Percentiles rank a stretch among this genome's conserved stretches.
Conservation (phyloP, 2,888 invertebrate species). For the Crepidodera aurea region DNA sequence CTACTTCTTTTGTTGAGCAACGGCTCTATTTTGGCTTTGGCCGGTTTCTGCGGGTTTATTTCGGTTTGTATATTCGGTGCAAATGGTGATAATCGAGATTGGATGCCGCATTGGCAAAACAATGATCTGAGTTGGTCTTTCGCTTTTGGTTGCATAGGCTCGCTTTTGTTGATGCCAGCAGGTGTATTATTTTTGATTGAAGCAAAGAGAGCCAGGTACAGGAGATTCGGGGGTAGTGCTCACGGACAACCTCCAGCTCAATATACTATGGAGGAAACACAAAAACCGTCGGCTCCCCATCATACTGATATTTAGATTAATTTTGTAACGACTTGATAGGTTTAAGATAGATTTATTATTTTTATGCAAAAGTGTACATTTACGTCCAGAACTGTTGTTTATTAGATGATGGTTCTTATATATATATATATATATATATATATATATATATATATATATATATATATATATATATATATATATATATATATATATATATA, state of each 20-base stretch:
- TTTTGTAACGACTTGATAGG: not conserved
- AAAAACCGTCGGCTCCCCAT: conserved; percentile 61
- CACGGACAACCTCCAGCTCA: conserved; percentile 66
- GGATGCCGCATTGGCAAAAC: conserved; percentile 97
- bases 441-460: too few relatives aligned
- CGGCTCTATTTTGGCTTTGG: conserved; percentile 76
- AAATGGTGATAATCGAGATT: conserved; percentile 88
- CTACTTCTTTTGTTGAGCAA: conserved; percentile 76
- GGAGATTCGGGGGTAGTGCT: conserved; percentile 73
- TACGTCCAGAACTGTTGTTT: not conserved
- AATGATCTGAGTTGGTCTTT: conserved; percentile 96
- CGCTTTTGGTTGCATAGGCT: conserved; percentile 84
- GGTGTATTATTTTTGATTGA: conserved; percentile 85
- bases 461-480: too few relatives aligned
- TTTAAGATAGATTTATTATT: not conserved
- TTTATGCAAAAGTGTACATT: not conserved
- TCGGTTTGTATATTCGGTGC: conserved; percentile 89
- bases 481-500: too few relatives aligned
- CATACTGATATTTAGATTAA: conserved; percentile 71
- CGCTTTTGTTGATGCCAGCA: conserved; percentile 76
- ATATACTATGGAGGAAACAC: conserved; percentile 71
- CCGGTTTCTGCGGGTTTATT: conserved; percentile 82
- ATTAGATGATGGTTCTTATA: not conserved
- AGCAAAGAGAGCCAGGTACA: conserved; percentile 79
- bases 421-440: too few relatives aligned